Evolutionary conservation across 2,888 invertebrate species (phyloP), one percentile per base, ranked within the genome.

Genomic region (Lasioglossum leucozonium): DNA sequence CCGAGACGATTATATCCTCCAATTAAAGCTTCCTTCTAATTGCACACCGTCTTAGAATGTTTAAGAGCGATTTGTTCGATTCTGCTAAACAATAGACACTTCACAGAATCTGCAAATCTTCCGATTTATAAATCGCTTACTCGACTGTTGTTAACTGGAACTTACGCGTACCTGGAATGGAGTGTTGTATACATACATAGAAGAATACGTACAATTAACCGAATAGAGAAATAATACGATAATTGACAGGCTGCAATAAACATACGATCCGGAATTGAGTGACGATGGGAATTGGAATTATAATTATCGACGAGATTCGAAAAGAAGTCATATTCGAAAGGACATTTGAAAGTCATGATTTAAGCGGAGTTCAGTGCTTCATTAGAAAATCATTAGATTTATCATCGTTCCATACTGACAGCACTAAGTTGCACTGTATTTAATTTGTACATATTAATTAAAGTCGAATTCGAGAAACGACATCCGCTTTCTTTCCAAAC

Each of bases 151-250:
- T 82, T 72, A 16, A 26, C 11, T 81, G 65, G 16, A 47, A 76
- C 81, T 55, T 76, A 72, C n/a, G 67, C 40, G 72, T 77, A 83
- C 67, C 81, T 83, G 83, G 81, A 67, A 30, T 44, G 58, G 58
- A 58, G 47, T 73, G 4, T 30, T 44, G 22, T 79, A 62, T n/a
- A n/a, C n/a, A n/a, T n/a, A n/a, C n/a, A n/a, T 62, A 74, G n/a
- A 18, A 18, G 30, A 74, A 58, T 58, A 73, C 22, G 30, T 82
- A 74, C 47, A 72, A 80, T 65, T 81, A 34, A 30, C 42, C 26
- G 30, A 22, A 34, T 11, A 26, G 40, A 72, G 34, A 42, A 42
- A 16, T 51, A 72, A 26, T 34, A 42, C 37, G 62, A 67, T 58
- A 58, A 58, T 67, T 69, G 44, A 4, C 67, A 58, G 42, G 16